Evolutionary conservation across 2,113 vertebrate species (phyloP).

Genomic region (Garra rufa): DNA sequence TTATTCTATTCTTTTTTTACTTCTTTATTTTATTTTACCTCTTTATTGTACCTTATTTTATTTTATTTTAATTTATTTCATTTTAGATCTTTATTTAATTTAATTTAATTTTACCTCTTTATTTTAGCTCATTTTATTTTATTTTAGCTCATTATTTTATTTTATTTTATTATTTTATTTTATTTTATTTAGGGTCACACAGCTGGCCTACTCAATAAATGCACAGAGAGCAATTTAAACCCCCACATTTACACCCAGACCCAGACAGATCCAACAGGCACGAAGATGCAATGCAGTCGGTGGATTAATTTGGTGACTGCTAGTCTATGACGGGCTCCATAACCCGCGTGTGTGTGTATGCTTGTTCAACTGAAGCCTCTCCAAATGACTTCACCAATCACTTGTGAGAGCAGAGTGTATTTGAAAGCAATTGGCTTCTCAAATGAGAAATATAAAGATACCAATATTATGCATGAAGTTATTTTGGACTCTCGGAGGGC

Average conservation of each 20-base stretch:
- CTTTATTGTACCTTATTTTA: too few relatives aligned
- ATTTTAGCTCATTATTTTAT: too few relatives aligned
- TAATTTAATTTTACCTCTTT: too few relatives aligned
- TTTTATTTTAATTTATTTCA: too few relatives aligned
- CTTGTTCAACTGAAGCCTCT: constrained; percentile 86
- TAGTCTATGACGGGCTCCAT: constrained; percentile 66
- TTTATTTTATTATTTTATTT: too few relatives aligned
- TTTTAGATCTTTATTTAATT: too few relatives aligned
- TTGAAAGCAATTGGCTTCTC: constrained; percentile 91
- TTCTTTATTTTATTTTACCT: too few relatives aligned
- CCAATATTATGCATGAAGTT: constrained; percentile 91
- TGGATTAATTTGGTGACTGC: constrained; percentile 77
- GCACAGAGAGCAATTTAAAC: neutral
- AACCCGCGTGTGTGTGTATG: constrained; percentile 67
- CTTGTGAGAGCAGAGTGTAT: constrained; percentile 84
- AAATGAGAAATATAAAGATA: constrained; percentile 94
- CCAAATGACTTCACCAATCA: constrained; percentile 83
- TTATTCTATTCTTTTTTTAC: too few relatives aligned
- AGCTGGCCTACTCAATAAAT: too few relatives aligned
- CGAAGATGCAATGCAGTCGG: constrained; percentile 65
- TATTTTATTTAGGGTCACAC: too few relatives aligned
- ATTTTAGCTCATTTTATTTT: too few relatives aligned
- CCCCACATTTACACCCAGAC: constrained; percentile 3
- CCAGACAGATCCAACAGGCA: constrained; percentile 61
- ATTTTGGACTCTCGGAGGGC: constrained; percentile 87